Evolutionary conservation across 2,797 vertebrate genomes (phyloP), one percentile per base, ranked within the genome.

Genomic region (Macrochelys suwanniensis): DNA sequence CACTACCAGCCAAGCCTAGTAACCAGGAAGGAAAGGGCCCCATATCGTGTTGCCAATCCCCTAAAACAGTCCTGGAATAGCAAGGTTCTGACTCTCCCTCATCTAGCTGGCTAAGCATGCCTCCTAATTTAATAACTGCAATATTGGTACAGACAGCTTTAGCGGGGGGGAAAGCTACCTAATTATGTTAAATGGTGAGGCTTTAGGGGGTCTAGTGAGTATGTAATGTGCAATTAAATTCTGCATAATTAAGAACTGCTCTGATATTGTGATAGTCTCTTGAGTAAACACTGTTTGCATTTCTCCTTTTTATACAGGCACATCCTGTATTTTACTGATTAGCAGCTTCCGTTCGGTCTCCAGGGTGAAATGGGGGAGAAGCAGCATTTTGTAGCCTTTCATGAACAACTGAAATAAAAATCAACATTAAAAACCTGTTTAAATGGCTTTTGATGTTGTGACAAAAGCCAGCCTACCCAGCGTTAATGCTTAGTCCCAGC

Each of bases 221-320:
- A 80, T 92, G 74, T 93, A 92, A 94, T 16, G 7, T 95, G 88
- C 95, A 97, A 96, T 97, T 97, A 96, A 97, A 93, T 84, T 78
- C 54, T 76, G 31, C 65, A 95, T 97, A 93, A 97, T 97, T 95
- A 97, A 94, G 92, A 96, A 87, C 94, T 96, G 93, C 91, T 88
- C 86, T 92, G 84, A 90, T 95, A 82, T 45, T 90, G 54, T 80
- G 77, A 74, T 93, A 68, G 74, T 96, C 94, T 94, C 97, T 87
- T 57, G 96, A 78, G 96, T 89, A 88, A 95, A 92, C 0, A 6
- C 80, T 95, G 84, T 97, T 97, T 96, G 89, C 94, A 89, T 25
- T 9, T 86, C 89, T 95, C 82, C 90, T 53, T 94, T 97, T 94
- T 96, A 87, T 21, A 74, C 13, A 42, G n/a, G 92, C 86, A 85